Base-by-base conservation (phyloP, 1,140 invertebrate species). In the Drosophila chauvacae region DNA sequence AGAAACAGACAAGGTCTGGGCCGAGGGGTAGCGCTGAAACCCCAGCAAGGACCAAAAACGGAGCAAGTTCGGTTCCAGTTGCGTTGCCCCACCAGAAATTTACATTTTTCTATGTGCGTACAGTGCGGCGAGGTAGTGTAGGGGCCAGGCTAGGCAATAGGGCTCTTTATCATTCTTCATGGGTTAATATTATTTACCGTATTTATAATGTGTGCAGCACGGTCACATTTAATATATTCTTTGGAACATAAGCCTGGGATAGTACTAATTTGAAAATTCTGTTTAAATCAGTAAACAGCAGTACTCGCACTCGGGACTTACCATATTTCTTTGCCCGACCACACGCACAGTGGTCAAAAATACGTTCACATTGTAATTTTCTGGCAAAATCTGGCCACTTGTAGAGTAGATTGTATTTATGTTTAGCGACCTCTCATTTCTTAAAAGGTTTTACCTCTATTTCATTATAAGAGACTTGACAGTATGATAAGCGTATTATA, bases 21-120 rank as follows among this genome's bases (percentile, higher is more conserved):
- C 6, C 13, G 35, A 23, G 41, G 30, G 14, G 41, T 42, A n/a
- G 30, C 33, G 35, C 30, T 23, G 14, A 72, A 59, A 69, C 66
- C 66, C 71, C 69, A 41, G 57, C 37, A 9, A 66, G 47, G 28
- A 61, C 62, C 23, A 30, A 61, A 60, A 33, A 33, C 37, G 20
- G 28, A 33, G 56, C 39, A 26, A 61, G 57, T 64, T 64, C 50
- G n/a, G 37, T 42, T 68, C 62, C 37, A 51, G 30, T 51, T 53
- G 59, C 64, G 64, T 68, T 39, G 33, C 58, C 53, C 35, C 48
- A 23, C 62, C 35, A 33, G 23, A 70, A 71, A 41, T 71, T 48
- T 71, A 70, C 41, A 71, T 70, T 70, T 71, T 33, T 59, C 44
- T 20, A 41, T 48, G 35, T 23, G 66, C 28, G 20, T 71, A 72